Evolutionary conservation across 53 echinoderm and acorn worm genomes (phyloP), one percentile per base, ranked within the genome.

Genomic region (Holothuria scabra): DNA sequence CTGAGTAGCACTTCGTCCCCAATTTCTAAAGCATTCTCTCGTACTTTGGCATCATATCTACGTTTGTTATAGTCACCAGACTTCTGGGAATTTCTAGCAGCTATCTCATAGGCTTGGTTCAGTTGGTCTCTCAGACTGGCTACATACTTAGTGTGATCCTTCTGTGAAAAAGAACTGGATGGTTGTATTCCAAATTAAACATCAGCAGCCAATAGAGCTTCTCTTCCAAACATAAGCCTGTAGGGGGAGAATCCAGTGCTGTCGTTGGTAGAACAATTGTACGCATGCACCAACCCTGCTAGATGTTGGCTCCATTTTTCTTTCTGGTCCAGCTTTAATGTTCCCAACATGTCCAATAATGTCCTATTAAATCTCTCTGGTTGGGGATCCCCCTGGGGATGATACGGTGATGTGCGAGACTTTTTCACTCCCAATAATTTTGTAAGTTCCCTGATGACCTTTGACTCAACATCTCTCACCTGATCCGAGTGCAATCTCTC

Each of bases 401-500:
- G 85, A 44, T 90, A 90, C 5, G 90, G 90, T 3, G 81, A 41
- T 0, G 90, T 90, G n/a, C 85, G 70, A 26, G 85, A 81, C 38
- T 85, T 90, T 37, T 91, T 34, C 19, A 89, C 84, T 9, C 76
- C 83, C 6, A 86, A 35, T 20, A 92, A 62, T n/a, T 24, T 62
- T 10, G 81, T 79, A 1, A 92, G 41, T 59, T 89, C 92, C 1
- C 78, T 59, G 8, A 89, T 83, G 5, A 92, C 83, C 33, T 76
- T 84, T 16, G 66, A 25, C 55, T 87, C 80, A 33, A 91, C 83
- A 19, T 90, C 79, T 44, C 85, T 37, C 10, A 85, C 92, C 64
- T 88, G 92, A 34, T 92, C 92, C 5, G 92, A 88, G 28, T 92
- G 92, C 21, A 92, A 66, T 26, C 89, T 57, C 34, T 89, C 37